Base-by-base conservation (phyloP, 2,113 vertebrate species). In the Phyllostomus hastatus region DNA sequence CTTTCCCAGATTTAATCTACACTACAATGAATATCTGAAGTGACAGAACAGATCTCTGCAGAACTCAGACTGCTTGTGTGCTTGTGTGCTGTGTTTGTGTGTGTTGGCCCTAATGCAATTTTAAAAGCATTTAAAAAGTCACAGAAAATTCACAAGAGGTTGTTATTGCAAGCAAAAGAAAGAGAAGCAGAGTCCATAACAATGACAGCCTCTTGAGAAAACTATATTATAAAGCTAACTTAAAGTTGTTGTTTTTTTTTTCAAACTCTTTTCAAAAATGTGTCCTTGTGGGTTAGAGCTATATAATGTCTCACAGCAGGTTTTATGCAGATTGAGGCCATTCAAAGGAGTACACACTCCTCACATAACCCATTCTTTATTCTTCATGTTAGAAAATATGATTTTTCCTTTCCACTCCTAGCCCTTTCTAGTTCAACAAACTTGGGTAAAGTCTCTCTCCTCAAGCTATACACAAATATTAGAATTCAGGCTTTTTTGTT, bases 271-370 rank as follows among this genome's bases (percentile, higher is more conserved):
- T 20, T 81, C 24, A 26, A 76, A 54, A 28, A 31, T 10, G n/a
- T 35, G 33, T 69, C 8, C 26, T 8, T 38, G 4, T 6, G 7
- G 2, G 6, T 80, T 33, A 16, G 0, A 35, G 14, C 6, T 5
- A 0, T 6, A 0, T 2, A 12, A 28, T 31, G 7, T 52, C 78
- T 52, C 3, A 3, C 1, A 5, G 22, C 12, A 66, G 17, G 5
- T 38, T 75, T 35, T 11, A 67, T 15, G 8, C 7, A 38, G 9
- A 9, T 24, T 10, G 7, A 24, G 66, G 2, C 20, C 10, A 7
- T 35, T 76, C 57, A 6, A 17, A 35, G 28, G 4, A 76, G 22
- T n/a, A 7, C 7, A 3, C 0, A 24, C 6, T 17, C 79, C 4
- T 41, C 10, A 26, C 8, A 4, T 9, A 28, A 9, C 4, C 33